These are phyloP conservation scores for Littorina saxatilis DNA, from an alignment of 1,140 invertebrate species.

Conservation along the genomic window DNA sequence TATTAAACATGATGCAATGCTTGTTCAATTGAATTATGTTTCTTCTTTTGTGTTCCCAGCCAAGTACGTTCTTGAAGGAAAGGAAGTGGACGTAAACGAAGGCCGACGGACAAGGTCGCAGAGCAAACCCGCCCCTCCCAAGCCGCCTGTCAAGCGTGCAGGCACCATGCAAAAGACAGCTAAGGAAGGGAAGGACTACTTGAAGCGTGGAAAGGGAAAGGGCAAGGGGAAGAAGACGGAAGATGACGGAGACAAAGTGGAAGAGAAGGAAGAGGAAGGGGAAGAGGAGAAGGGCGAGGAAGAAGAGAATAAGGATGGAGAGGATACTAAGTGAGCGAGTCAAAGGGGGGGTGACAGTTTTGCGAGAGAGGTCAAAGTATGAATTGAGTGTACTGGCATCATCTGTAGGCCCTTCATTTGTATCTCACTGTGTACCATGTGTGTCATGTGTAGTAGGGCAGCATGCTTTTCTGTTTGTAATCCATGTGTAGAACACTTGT, in stretches of 20 bases:
- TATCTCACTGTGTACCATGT: not conserved
- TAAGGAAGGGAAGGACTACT: conserved; percentile 59
- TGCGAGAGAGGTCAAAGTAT: conserved; percentile 8
- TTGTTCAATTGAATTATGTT: too few species aligned
- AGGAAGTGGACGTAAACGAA: conserved; percentile 57
- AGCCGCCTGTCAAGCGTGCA: conserved; percentile 57
- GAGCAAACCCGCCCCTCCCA: conserved; percentile 42
- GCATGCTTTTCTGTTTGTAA: conserved; percentile 3
- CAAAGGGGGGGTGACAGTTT: not conserved
- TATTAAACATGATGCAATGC: too few species aligned
- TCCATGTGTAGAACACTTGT: too few species aligned
- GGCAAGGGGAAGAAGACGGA: conserved; percentile 30
- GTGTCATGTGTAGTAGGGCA: not conserved
- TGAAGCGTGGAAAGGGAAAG: conserved; percentile 58
- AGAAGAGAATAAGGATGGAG: not conserved
- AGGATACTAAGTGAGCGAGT: not conserved
- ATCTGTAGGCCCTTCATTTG: not conserved
- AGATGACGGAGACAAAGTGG: not conserved
- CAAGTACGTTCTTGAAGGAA: conserved; percentile 52
- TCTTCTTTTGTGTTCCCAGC: conserved; percentile 41
- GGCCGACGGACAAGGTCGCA: conserved; percentile 60
- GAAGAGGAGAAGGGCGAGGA: not conserved
- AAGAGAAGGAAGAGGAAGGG: conserved; percentile 3
- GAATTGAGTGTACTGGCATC: conserved; percentile 14
- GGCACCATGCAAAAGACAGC: conserved; percentile 61